Base-by-base conservation (phyloP, 2,113 vertebrate species). In the Alces alces region DNA sequence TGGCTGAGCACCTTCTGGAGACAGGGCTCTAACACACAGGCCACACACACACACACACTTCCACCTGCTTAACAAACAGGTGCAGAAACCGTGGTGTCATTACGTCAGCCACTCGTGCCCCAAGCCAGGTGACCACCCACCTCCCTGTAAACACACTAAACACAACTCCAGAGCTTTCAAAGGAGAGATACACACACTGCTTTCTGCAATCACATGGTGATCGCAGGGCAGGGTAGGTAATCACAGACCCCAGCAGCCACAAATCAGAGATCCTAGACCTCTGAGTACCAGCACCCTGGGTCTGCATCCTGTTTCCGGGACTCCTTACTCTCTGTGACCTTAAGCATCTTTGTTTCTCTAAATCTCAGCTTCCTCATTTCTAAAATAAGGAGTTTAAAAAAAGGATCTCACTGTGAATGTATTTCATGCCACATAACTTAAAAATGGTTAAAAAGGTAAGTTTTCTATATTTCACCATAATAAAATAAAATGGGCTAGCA, bases 401-500 rank as follows among this genome's bases (percentile, higher is more conserved):
- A 33, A 60, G 12, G 25, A 78, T 50, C 76, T 52, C 78, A 64
- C 1, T 10, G 33, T 58, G 28, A 55, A 88, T 15, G 7, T 43
- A 84, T 64, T 15, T 88, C 84, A 93, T 30, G 33, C 27, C 30
- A 36, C 57, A 93, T 23, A 90, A 94, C 50, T 36, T 55, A 36
- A 36, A 21, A 45, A 52, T 4, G 19, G 13, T 50, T 78, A 43
- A 36, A 90, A 86, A 66, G 39, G 6, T 64, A 57, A 84, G 70
- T 78, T 92, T 80, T 60, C 7, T 70, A 47, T 80, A 70, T 64
- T 92, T 60, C 55, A n/a, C 30, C 85, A 86, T 14, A 58, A 80
- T 57, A 50, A 97, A 93, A 85, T 36, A 96, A 95, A 93, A 60
- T 36, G 87, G 21, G 30, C 45, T 93, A 82, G 88, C 19, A 50